These are phyloP conservation scores for Ceratina japonica DNA, from an alignment of 1,140 invertebrate genomes.

Conservation along the genomic window DNA sequence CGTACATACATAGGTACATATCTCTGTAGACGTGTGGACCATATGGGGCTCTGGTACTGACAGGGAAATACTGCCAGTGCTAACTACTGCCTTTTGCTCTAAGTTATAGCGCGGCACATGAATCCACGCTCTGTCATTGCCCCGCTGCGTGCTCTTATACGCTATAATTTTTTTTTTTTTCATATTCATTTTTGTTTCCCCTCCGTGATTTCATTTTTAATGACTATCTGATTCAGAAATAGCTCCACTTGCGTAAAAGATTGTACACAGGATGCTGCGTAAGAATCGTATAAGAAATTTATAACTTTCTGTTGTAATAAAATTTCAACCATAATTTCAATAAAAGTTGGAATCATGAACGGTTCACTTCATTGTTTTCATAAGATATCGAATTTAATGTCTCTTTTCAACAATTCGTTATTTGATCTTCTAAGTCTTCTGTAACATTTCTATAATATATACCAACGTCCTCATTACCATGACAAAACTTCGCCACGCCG, in stretches of 20 bases:
- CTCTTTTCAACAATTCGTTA: neutral
- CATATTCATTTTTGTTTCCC: too few relatives aligned
- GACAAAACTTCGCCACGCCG: neutral
- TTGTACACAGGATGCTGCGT: too few relatives aligned
- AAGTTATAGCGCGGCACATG: slow-evolving; percentile 56
- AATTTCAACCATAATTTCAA: too few relatives aligned
- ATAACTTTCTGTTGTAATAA: too few relatives aligned
- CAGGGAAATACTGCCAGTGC: slow-evolving; percentile 62
- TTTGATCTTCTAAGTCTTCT: neutral
- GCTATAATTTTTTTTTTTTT: too few relatives aligned
- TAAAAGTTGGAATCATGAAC: too few relatives aligned
- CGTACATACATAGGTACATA: slow-evolving; percentile 8
- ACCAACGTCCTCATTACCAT: neutral
- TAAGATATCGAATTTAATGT: too few relatives aligned
- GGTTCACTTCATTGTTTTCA: too few relatives aligned
- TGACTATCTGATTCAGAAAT: too few relatives aligned
- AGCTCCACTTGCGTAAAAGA: too few relatives aligned
- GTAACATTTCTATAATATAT: neutral
- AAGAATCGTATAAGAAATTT: too few relatives aligned
- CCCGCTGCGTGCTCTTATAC: neutral
- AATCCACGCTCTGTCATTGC: slow-evolving; percentile 31
- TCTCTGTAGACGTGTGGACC: slow-evolving; percentile 29
- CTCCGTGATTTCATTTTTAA: too few relatives aligned
- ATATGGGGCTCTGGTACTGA: slow-evolving; percentile 58
- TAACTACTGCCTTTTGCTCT: slow-evolving; percentile 62